Evolutionary conservation across 2,797 vertebrate genomes (phyloP).

Genomic region (Sarcophilus harrisii): DNA sequence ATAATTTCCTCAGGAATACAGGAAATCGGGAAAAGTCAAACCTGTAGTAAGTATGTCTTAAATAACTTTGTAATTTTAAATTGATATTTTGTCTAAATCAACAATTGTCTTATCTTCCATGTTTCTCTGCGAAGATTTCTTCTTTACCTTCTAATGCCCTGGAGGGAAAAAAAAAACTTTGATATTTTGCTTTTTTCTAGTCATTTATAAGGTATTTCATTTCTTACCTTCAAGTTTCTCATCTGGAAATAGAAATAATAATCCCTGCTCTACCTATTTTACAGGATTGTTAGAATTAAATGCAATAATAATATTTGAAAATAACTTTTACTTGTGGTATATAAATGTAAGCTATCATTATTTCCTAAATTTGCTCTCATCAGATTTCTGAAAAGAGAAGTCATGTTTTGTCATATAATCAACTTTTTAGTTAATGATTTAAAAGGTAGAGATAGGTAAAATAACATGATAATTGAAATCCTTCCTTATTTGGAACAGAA

Average conservation of each 20-base stretch:
- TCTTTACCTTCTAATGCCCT: not conserved
- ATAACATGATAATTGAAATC: constrained; percentile 16
- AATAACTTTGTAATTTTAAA: not conserved
- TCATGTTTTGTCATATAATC: constrained; percentile 24
- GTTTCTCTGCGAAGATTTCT: not conserved
- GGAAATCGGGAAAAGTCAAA: not conserved
- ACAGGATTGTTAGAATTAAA: not conserved
- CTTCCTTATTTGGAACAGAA: constrained; percentile 33
- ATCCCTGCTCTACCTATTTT: not conserved
- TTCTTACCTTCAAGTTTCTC: not conserved
- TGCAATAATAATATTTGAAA: not conserved
- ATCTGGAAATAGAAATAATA: not conserved
- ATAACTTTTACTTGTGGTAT: not conserved
- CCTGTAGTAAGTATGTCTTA: not conserved
- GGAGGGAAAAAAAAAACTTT: not conserved
- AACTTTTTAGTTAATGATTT: not conserved
- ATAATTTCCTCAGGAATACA: not conserved
- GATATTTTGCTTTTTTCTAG: not conserved
- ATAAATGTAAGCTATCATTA: not conserved
- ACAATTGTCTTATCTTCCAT: not conserved
- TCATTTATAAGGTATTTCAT: not conserved
- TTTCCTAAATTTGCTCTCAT: constrained; percentile 33
- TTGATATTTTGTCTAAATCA: not conserved
- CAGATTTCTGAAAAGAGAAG: not conserved
- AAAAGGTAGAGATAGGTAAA: not conserved